Percentiles rank a stretch among this genome's conserved stretches.
Evolutionary conservation across 2,113 vertebrate species (phyloP).

Genomic region (Condylura cristata): DNA sequence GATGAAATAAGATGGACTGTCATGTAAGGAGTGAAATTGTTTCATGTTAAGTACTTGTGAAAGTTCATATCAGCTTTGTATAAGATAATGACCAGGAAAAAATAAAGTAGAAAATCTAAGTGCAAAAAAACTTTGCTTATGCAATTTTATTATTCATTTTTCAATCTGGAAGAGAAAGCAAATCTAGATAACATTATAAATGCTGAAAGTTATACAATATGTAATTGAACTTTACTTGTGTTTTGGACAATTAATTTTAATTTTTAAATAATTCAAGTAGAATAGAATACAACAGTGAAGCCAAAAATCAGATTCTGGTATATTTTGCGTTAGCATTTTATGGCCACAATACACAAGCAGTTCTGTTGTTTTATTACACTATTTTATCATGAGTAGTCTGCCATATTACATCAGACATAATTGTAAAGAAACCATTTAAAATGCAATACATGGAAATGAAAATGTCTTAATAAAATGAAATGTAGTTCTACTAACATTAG

Average conservation of each 20-base stretch:
- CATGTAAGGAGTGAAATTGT: accelerated
- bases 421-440: constrained; percentile 22
- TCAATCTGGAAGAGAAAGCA: background rate
- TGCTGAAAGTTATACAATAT: background rate
- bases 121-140: background rate
- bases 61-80: background rate
- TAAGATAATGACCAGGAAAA: background rate
- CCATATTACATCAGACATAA: background rate
- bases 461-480: background rate
- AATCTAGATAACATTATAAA: background rate
- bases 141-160: background rate
- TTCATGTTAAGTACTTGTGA: background rate
- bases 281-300: background rate
- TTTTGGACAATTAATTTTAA: constrained; percentile 31
- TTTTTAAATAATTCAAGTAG: background rate
- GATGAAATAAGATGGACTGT: background rate
- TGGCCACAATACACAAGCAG: background rate
- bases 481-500: background rate
- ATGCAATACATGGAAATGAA: background rate
- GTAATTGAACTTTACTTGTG: background rate
- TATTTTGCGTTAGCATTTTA: background rate
- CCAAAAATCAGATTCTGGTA: background rate
- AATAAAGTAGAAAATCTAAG: background rate
- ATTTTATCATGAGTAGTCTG: background rate
- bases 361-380: background rate